Evolutionary conservation across 2,797 vertebrate genomes (phyloP).

Genomic region (Euphonia xanthogaster): DNA sequence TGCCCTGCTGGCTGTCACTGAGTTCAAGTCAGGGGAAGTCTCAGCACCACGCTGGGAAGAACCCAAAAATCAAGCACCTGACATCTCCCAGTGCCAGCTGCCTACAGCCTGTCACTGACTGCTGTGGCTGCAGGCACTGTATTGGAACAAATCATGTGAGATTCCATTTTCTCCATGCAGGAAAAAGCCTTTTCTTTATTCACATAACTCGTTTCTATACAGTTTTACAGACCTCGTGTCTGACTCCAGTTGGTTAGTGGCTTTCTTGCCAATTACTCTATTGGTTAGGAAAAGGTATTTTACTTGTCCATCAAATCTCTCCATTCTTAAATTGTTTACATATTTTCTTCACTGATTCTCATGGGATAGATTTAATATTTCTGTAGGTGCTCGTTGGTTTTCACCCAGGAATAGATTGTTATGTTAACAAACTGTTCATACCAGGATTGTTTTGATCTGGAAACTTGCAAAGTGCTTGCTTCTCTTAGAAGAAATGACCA

Average conservation of each 20-base stretch:
- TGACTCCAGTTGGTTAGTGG: not conserved
- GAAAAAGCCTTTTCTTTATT: not conserved
- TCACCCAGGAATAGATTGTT: not conserved
- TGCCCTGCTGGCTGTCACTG: not conserved
- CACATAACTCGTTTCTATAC: not conserved
- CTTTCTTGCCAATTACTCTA: not conserved
- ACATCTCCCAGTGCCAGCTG: not conserved
- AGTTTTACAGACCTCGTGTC: not conserved
- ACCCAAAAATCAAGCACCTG: not conserved
- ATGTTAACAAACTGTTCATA: not conserved
- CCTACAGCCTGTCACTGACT: not conserved
- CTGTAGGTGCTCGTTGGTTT: not conserved
- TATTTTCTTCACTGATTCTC: not conserved
- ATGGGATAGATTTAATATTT: not conserved
- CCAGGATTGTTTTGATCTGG: not conserved
- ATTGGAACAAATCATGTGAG: not conserved
- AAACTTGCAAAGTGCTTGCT: not conserved
- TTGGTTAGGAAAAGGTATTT: not conserved
- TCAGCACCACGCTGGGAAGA: not conserved
- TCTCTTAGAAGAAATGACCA: not conserved
- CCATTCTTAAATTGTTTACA: not conserved
- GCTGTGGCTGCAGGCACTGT: not conserved
- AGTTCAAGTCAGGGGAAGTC: not conserved
- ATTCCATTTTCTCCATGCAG: not conserved
- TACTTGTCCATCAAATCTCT: not conserved